Evolutionary conservation across 2,113 vertebrate species (phyloP).

Genomic region (Pygoscelis antarcticus): DNA sequence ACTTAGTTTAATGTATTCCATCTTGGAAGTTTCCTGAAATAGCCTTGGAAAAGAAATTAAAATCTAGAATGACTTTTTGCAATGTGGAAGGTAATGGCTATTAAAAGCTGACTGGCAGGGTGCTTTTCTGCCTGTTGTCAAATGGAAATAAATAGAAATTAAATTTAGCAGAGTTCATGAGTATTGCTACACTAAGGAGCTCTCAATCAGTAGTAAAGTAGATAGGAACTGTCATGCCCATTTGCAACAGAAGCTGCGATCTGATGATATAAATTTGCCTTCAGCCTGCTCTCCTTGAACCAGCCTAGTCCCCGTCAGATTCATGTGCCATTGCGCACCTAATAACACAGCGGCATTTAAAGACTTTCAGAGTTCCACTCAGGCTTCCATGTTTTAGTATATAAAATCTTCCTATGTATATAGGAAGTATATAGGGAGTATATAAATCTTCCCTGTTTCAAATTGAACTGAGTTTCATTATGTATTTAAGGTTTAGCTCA

Average conservation of each 20-base stretch:
- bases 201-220: constrained; percentile 44
- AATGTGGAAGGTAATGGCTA: not conserved
- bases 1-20: not conserved
- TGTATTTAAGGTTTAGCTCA: not conserved
- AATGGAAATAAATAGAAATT: constrained; percentile 58
- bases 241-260: constrained; percentile 50
- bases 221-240: constrained; percentile 34
- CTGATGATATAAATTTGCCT: not conserved
- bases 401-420: not conserved
- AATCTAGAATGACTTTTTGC: not conserved
- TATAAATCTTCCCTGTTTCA: not conserved
- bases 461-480: not conserved
- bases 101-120: constrained; percentile 19
- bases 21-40: constrained; percentile 1
- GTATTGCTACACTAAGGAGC: constrained; percentile 25
- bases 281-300: not conserved
- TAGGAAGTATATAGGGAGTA: no score
- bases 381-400: not conserved
- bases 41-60: constrained; percentile 15
- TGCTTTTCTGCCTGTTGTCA: constrained; percentile 34
- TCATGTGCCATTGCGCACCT: not conserved
- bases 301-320: not conserved
- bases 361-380: not conserved
- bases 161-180: constrained; percentile 53
- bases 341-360: not conserved